Base-by-base conservation (phyloP, 2,113 vertebrate genomes). In the Poeciliopsis occidentalis region DNA sequence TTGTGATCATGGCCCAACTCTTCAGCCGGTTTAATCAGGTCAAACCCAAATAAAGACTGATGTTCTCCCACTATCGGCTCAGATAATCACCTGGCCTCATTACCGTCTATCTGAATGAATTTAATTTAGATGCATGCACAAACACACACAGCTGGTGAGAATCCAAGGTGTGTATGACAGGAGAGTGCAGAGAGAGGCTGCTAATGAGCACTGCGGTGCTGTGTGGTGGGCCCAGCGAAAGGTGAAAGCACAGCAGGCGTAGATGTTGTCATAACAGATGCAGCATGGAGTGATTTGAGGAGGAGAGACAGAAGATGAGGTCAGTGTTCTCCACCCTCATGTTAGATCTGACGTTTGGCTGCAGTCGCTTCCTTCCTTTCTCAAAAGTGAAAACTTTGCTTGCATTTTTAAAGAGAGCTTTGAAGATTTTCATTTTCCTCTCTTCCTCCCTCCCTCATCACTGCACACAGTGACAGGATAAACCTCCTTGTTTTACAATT, bases 41-140 rank as follows among this genome's bases (percentile, higher is more conserved):
- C 54, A 60, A 63, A 66, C 69, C 70, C 77, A 69, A 63, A 65
- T 30, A 79, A 79, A 81, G 70, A 84, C 19, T 31, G 67, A 64
- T 27, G 30, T 41, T 67, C 66, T 24, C 11, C 62, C 41, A 11
- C 67, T 75, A 75, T 71, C 72, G 67, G 44, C 68, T 71, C 72
- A 74, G 78, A 80, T 73, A 76, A 85, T 39, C 73, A 26, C n/a
- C 41, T 79, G 47, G 77, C 76, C 85, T 64, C 69, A 83, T 84
- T 89, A 78, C 64, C 37, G 57, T 12, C 1, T 3, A 10, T 75
- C 41, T 68, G 22, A 68, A 29, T 4, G 22, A 80, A 41, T 31
- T 24, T 17, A 31, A 63, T 72, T 44, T 29, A 57, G 7, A 64
- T 41, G 44, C 19, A 41, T n/a, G n/a, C 24, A 71, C 41, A 75